Evolutionary conservation across 2,797 vertebrate genomes (phyloP).

Genomic region (Halcyon leucocephala): DNA sequence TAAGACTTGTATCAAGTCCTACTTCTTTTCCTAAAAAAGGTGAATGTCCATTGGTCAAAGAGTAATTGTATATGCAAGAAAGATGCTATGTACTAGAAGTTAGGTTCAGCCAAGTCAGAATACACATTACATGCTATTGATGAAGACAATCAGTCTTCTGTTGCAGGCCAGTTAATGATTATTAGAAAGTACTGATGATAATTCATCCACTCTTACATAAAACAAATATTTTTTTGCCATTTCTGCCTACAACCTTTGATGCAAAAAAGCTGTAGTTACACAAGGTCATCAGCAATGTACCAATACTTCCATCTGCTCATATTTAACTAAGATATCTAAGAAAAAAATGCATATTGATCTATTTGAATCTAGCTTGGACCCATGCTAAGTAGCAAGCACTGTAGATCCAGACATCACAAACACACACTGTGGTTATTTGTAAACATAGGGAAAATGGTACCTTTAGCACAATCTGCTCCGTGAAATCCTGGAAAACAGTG

Average conservation of each 20-base stretch:
- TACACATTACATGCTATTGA: conserved; percentile 35
- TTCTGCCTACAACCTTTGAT: conserved; percentile 46
- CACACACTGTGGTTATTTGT: neutral
- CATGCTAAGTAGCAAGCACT: neutral
- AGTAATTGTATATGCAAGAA: conserved; percentile 53
- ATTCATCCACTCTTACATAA: conserved; percentile 60
- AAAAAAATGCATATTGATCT: neutral
- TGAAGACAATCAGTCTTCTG: conserved; percentile 57
- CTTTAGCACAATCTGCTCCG: conserved; percentile 97
- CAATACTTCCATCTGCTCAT: neutral
- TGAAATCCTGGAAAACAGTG: conserved; percentile 98
- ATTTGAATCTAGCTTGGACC: neutral
- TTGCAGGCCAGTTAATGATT: conserved; percentile 54
- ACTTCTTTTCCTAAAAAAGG: conserved; percentile 22
- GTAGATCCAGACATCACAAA: neutral
- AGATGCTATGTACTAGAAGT: neutral
- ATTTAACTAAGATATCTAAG: neutral
- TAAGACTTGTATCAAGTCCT: conserved; percentile 4
- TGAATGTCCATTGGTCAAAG: conserved; percentile 12
- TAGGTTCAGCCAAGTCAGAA: conserved; percentile 26
- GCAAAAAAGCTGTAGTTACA: conserved; percentile 2
- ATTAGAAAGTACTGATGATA: conserved; percentile 58
- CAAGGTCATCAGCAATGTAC: neutral
- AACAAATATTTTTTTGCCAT: conserved; percentile 57
- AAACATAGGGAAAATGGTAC: conserved; percentile 76